A percentile compares a stretch with the other conserved stretches of the same genome.
Evolutionary conservation across 2,797 vertebrate genomes (phyloP).

Genomic region (Enteromius afrohamiltoni): DNA sequence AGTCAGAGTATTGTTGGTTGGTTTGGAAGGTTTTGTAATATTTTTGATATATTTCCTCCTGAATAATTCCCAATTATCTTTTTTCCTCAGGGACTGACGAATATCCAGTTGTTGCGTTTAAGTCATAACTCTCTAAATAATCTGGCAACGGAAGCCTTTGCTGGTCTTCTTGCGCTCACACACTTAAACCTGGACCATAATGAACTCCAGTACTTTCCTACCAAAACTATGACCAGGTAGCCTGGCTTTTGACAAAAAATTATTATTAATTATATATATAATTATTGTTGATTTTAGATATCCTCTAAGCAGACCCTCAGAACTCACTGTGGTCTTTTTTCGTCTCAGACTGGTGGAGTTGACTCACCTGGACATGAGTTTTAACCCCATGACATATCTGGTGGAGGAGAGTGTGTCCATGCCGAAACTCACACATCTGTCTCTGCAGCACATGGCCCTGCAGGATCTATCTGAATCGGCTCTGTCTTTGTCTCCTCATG

Average conservation of each 20-base stretch:
- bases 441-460: slow-evolving; percentile 84
- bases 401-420: slow-evolving; percentile 84
- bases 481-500: slow-evolving; percentile 76
- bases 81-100: slow-evolving; percentile 80
- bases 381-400: slow-evolving; percentile 87
- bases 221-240: slow-evolving; percentile 81
- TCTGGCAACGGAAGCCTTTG: slow-evolving; percentile 85
- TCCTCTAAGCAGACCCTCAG: not conserved
- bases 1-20: not conserved
- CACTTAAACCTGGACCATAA: slow-evolving; percentile 90
- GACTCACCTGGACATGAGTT: slow-evolving; percentile 82
- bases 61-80: not conserved
- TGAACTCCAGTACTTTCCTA: slow-evolving; percentile 89
- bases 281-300: not conserved
- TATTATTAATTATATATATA: too few species aligned
- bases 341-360: slow-evolving; percentile 72
- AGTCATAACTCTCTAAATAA: slow-evolving; percentile 89
- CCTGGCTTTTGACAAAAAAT: too few species aligned
- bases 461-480: slow-evolving; percentile 85
- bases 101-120: slow-evolving; percentile 83
- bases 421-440: slow-evolving; percentile 83
- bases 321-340: not conserved
- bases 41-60: not conserved
- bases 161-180: slow-evolving; percentile 80
- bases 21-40: not conserved